Evolutionary conservation across 2,888 invertebrate species (phyloP).

Genomic region (Eilema griseolum): DNA sequence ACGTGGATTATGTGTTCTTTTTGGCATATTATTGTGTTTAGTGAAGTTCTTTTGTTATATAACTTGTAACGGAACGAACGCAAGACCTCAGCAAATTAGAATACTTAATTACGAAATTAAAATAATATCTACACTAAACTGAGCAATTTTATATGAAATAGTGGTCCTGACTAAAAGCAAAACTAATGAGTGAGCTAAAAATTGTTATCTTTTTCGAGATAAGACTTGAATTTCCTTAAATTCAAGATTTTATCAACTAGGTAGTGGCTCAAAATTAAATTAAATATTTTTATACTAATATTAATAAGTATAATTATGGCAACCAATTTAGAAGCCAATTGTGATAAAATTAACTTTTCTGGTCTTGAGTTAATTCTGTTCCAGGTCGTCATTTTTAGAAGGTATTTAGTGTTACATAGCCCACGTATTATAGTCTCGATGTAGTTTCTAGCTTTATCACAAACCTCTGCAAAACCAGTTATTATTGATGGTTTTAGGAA

Average conservation of each 20-base stretch:
- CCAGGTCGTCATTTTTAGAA: background rate
- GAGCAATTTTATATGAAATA: background rate
- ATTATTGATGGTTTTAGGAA: constrained; percentile 48
- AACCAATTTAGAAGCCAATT: background rate
- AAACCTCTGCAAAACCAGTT: constrained; percentile 42
- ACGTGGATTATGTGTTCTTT: background rate
- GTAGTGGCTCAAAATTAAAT: background rate
- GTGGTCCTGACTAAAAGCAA: background rate
- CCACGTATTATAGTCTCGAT: background rate
- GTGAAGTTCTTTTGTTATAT: constrained; percentile 11
- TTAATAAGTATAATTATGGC: background rate
- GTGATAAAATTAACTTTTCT: background rate
- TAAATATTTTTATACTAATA: background rate
- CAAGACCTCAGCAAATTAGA: constrained; percentile 1
- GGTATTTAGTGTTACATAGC: background rate
- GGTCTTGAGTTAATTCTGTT: background rate
- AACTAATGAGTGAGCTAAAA: constrained; percentile 2
- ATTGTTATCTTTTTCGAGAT: background rate
- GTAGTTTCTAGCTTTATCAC: constrained; percentile 26
- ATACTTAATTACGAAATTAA: background rate
- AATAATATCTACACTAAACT: background rate
- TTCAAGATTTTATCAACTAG: background rate
- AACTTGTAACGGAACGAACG: background rate
- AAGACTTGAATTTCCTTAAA: background rate
- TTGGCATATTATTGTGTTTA: background rate